Evolutionary conservation across 2,888 invertebrate species (phyloP).

Genomic region (Opisthograptis luteolata): DNA sequence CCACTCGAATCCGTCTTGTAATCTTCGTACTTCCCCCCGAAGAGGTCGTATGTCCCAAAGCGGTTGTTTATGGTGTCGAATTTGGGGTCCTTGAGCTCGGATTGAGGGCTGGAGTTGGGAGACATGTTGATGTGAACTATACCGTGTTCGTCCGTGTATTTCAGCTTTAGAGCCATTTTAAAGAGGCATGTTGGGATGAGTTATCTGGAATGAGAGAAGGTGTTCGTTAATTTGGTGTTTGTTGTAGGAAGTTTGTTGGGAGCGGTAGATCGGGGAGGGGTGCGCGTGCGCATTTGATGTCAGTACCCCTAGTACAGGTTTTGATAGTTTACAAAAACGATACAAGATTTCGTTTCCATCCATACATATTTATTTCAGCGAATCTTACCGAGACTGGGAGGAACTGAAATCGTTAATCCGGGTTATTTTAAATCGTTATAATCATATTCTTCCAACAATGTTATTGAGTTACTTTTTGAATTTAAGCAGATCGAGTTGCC

Average conservation of each 20-base stretch:
- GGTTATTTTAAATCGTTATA: no score
- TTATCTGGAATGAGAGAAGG: conserved; percentile 25
- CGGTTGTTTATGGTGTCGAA: conserved; percentile 78
- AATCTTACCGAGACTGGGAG: no score
- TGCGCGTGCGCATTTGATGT: background rate
- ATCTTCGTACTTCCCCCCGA: conserved; percentile 69
- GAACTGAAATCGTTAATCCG: no score
- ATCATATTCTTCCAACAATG: no score
- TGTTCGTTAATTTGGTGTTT: background rate
- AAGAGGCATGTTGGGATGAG: conserved; percentile 36
- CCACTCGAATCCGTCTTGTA: conserved; percentile 47
- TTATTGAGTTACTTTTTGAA: no score
- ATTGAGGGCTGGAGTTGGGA: conserved; percentile 56
- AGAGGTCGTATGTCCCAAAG: conserved; percentile 75
- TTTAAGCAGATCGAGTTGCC: no score
- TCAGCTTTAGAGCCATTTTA: conserved; percentile 73
- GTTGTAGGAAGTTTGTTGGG: no score
- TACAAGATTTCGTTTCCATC: no score
- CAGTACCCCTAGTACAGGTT: no score
- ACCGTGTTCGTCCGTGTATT: conserved; percentile 79
- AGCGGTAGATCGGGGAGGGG: no score
- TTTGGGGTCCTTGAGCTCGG: conserved; percentile 59
- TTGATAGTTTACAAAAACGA: no score
- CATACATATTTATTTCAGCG: no score
- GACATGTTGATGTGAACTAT: conserved; percentile 78